Conservation (phyloP, 2,113 vertebrate species). For the Climacteris rufus region DNA sequence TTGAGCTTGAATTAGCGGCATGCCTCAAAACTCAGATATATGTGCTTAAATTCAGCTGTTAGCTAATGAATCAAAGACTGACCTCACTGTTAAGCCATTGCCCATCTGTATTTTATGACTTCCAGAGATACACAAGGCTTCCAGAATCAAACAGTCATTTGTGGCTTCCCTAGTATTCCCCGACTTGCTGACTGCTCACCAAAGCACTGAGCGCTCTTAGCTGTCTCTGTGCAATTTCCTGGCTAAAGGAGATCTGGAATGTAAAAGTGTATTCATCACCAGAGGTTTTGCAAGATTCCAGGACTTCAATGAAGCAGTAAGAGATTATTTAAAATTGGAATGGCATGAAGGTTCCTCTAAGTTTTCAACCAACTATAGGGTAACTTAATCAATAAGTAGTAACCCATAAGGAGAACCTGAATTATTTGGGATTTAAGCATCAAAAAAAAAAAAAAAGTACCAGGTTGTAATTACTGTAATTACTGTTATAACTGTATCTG, state of each 20-base stretch:
- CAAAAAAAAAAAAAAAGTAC: neutral
- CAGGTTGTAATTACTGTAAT: neutral
- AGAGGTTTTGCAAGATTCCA: slow-evolving; percentile 50
- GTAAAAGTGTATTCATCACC: slow-evolving; percentile 33
- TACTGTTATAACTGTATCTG: neutral
- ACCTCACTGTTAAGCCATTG: slow-evolving; percentile 6
- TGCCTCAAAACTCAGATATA: neutral
- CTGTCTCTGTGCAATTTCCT: slow-evolving; percentile 36
- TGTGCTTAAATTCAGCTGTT: neutral
- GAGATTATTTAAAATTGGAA: slow-evolving; percentile 31
- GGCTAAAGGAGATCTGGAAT: slow-evolving; percentile 48
- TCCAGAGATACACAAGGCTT: slow-evolving; percentile 21
- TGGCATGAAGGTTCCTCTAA: neutral
- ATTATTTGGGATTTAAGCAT: neutral
- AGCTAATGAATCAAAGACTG: slow-evolving; percentile 30
- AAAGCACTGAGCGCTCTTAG: neutral
- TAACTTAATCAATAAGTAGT: neutral
- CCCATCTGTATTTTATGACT: slow-evolving; percentile 53
- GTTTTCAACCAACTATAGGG: neutral
- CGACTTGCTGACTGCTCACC: slow-evolving; percentile 3
- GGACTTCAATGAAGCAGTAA: slow-evolving; percentile 28
- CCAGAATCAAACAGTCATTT: slow-evolving; percentile 14
- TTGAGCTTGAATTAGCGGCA: neutral
- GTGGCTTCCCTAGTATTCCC: neutral
- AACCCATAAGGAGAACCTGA: neutral